phyloP scores from a whole-genome alignment of 1,140 invertebrate species.

The Hylaeus anthracinus region DNA sequence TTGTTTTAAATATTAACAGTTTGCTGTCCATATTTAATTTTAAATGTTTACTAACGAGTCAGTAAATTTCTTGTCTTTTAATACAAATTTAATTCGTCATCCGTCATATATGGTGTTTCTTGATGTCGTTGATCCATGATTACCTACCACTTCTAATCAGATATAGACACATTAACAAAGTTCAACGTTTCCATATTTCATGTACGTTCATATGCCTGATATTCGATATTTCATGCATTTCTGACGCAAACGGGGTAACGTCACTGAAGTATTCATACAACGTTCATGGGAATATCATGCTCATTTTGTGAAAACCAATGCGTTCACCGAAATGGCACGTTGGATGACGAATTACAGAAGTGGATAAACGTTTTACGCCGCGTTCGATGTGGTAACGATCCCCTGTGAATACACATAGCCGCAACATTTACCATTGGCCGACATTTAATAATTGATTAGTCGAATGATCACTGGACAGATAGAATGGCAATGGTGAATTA shows the following conservation, averaged over 20 bases:
- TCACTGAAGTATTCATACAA: conserved; percentile 56
- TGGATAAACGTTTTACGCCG: conserved; percentile 60
- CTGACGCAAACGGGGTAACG: conserved; percentile 17
- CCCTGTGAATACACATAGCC: conserved; percentile 38
- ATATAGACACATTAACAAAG: neutral
- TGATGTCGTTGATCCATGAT: too few species aligned
- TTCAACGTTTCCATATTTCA: neutral
- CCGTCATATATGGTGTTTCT: too few species aligned
- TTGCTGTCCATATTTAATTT: too few species aligned
- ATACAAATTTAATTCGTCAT: too few species aligned
- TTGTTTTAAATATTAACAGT: too few species aligned
- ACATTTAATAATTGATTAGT: conserved; percentile 64
- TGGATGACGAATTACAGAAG: conserved; percentile 59
- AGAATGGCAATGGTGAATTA: conserved; percentile 66
- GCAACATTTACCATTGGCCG: conserved; percentile 54
- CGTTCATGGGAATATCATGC: conserved; percentile 46
- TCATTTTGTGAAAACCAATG: conserved; percentile 55
- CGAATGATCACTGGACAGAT: conserved; percentile 58
- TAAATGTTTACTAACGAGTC: too few species aligned
- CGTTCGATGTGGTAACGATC: conserved; percentile 28
- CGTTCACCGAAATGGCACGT: conserved; percentile 23
- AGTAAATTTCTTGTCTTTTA: too few species aligned
- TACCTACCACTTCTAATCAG: neutral
- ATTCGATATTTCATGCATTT: conserved; percentile 30
- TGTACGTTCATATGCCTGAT: neutral